A percentile compares a stretch with the other conserved stretches of the same genome.
These are phyloP conservation scores for Stercorarius parasiticus DNA, from an alignment of 2,113 vertebrate species.

Conservation along the genomic window DNA sequence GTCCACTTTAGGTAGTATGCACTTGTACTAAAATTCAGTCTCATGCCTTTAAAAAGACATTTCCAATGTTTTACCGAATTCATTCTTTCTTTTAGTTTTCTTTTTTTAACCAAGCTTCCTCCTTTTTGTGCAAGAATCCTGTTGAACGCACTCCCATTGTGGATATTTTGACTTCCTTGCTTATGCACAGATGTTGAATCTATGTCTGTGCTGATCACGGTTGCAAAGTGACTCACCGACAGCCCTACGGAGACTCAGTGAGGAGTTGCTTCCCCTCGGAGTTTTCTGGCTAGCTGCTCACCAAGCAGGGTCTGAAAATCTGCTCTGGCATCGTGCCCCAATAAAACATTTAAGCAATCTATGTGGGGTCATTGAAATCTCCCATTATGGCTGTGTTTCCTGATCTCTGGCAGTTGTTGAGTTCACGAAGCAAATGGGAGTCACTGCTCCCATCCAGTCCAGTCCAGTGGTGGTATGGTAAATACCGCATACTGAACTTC, in stretches of 20 bases:
- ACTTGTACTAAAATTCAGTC: not conserved
- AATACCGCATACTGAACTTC: not conserved
- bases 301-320: not conserved
- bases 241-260: not conserved
- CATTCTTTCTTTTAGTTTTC: not conserved
- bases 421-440: not conserved
- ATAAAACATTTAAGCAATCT: not conserved
- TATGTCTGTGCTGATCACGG: fast-evolving
- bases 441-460: not conserved
- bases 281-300: constrained; percentile 13
- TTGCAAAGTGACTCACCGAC: not conserved
- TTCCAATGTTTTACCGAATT: not conserved
- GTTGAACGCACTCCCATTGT: not conserved
- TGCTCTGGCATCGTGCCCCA: not conserved
- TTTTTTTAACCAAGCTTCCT: not conserved
- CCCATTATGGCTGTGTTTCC: not conserved
- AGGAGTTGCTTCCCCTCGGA: not conserved
- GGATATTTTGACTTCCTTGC: not conserved
- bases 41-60: not conserved
- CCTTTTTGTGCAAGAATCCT: not conserved
- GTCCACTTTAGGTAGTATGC: not conserved
- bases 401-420: not conserved
- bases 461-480: not conserved
- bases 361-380: not conserved
- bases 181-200: not conserved